Conservation (phyloP, 1,140 invertebrate species). For the Battus philenor region DNA sequence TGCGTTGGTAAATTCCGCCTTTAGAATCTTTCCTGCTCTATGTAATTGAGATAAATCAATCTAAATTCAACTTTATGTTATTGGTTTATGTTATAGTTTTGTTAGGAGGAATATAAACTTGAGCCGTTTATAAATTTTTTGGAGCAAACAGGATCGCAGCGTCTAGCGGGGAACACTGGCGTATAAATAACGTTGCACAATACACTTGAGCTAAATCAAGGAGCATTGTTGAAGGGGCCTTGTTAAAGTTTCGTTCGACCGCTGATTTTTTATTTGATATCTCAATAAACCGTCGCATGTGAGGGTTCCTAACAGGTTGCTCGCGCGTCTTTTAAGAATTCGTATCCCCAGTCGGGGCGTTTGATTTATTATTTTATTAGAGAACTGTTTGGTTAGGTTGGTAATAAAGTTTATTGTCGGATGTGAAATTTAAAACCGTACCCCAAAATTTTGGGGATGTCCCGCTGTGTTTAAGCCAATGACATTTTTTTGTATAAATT, state of each 20-base stretch:
- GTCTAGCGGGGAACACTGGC: conserved; percentile 46
- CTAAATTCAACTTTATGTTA: conserved; percentile 7
- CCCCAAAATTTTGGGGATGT: conserved; percentile 21
- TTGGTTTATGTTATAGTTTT: conserved; percentile 15
- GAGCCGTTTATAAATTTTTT: conserved; percentile 20
- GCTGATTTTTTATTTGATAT: conserved; percentile 73
- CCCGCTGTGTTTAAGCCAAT: conserved; percentile 9
- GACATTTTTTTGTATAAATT: no score
- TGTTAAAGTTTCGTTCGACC: conserved; percentile 54
- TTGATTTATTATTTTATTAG: conserved; percentile 66
- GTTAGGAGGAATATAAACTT: conserved; percentile 9
- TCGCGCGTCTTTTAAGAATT: conserved; percentile 29
- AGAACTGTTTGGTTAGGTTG: conserved; percentile 34
- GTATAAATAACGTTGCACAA: conserved; percentile 69
- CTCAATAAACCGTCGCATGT: conserved; percentile 54
- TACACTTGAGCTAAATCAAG: conserved; percentile 65
- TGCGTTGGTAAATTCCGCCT: conserved; percentile 48
- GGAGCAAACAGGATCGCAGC: conserved; percentile 38
- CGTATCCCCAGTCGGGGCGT: conserved; percentile 26
- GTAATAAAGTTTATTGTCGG: conserved; percentile 42
- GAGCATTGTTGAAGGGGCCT: conserved; percentile 62
- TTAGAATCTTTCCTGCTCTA: conserved; percentile 6
- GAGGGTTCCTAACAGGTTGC: conserved; percentile 44
- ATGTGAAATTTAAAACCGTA: conserved; percentile 26
- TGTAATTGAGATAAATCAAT: not conserved